A percentile compares a stretch with the other conserved stretches of the same genome.
phyloP scores from a whole-genome alignment of 1,140 invertebrate species.

The Drosophila ogumai region DNA sequence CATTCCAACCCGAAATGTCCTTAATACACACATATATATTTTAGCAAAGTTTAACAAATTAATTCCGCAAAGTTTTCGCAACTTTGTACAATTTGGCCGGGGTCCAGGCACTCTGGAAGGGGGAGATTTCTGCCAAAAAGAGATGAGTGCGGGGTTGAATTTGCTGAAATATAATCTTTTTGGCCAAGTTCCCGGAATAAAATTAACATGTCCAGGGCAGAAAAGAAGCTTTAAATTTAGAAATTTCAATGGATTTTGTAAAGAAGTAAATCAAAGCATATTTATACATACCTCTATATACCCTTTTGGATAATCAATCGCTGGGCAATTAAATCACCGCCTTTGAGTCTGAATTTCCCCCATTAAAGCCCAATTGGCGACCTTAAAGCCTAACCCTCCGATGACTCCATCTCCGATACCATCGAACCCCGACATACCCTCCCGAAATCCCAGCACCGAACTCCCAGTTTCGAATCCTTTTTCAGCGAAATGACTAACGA shows the following conservation, averaged over 20 bases:
- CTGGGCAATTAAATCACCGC: background rate
- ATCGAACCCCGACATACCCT: conserved; percentile 36
- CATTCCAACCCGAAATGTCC: conserved; percentile 2
- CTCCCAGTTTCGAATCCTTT: conserved; percentile 57
- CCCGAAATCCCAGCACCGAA: conserved; percentile 37
- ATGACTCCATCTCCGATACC: conserved; percentile 29
- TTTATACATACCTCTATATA: too few relatives aligned
- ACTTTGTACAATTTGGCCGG: conserved; percentile 70
- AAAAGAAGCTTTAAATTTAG: conserved; percentile 11
- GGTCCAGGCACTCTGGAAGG: conserved; percentile 24
- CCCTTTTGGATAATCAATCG: background rate
- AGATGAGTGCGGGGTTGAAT: background rate
- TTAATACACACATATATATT: conserved; percentile 41
- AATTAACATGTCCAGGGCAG: conserved; percentile 43
- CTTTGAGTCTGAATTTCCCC: background rate
- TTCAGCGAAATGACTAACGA: conserved; percentile 44
- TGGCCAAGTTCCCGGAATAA: conserved; percentile 52
- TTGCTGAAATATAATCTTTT: conserved; percentile 38
- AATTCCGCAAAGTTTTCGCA: conserved; percentile 72
- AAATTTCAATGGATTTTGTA: background rate
- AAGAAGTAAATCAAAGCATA: background rate
- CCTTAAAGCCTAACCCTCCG: conserved; percentile 43
- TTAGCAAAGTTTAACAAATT: conserved; percentile 75
- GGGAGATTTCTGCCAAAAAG: background rate
- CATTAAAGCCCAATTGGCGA: conserved; percentile 15